phyloP scores from a whole-genome alignment of 1,140 invertebrate species.

The Nixonia krombeini region DNA sequence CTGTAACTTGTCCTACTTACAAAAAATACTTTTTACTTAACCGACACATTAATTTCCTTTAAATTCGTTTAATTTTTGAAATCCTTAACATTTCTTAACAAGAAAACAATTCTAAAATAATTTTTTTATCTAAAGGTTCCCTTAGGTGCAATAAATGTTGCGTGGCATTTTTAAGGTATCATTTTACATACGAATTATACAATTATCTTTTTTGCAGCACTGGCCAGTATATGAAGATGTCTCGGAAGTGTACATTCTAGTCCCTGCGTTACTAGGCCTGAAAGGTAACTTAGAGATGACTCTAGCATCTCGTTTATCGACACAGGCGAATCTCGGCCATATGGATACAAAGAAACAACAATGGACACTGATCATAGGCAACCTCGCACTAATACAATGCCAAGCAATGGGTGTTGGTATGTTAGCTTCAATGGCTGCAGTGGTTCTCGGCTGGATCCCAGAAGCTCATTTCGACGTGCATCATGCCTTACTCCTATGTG shows the following conservation, averaged over 20 bases:
- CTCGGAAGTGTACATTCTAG: constrained; percentile 92
- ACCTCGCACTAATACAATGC: constrained; percentile 91
- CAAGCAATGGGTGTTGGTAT: constrained; percentile 96
- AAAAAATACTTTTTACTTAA: no score
- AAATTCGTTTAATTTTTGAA: no score
- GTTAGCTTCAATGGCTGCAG: constrained; percentile 88
- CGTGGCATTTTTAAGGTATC: no score
- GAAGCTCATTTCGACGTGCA: constrained; percentile 84
- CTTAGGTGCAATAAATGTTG: no score
- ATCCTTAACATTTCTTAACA: no score
- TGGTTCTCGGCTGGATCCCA: constrained; percentile 87
- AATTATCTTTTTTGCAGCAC: constrained; percentile 73
- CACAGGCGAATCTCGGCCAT: constrained; percentile 87
- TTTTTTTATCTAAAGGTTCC: no score
- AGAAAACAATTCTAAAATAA: no score
- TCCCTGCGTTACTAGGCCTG: constrained; percentile 93
- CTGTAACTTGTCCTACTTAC: no score
- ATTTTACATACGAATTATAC: background rate
- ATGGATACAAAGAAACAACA: constrained; percentile 80
- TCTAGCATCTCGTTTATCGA: constrained; percentile 92
- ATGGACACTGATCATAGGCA: constrained; percentile 85
- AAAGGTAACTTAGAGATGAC: constrained; percentile 99
- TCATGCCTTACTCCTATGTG: constrained; percentile 88
- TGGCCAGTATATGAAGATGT: constrained; percentile 90
- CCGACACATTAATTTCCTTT: no score